phyloP scores from a whole-genome alignment of 2,888 invertebrate genomes.

The Zygogramma bicolorata region DNA sequence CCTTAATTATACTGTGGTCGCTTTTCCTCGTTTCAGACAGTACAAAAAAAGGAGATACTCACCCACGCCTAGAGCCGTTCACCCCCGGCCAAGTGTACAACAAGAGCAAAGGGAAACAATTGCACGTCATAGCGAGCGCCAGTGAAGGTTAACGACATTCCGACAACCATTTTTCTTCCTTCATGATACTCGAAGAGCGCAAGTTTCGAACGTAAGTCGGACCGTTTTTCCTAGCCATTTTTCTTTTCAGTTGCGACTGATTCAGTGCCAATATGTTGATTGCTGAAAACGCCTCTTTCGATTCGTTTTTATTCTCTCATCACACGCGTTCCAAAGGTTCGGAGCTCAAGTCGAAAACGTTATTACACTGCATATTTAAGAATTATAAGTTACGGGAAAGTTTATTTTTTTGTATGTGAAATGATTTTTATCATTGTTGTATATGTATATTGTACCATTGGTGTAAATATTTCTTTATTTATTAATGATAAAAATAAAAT shows the following conservation, averaged over 20 bases:
- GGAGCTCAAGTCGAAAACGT: neutral
- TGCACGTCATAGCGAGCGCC: slow-evolving; percentile 81
- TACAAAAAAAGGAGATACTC: slow-evolving; percentile 68
- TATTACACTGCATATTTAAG: neutral
- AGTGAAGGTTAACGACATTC: slow-evolving; percentile 49
- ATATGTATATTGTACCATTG: slow-evolving; percentile 52
- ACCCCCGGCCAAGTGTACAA: slow-evolving; percentile 94
- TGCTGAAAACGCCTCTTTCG: slow-evolving; percentile 33
- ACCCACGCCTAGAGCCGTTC: slow-evolving; percentile 88
- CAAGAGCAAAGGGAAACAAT: slow-evolving; percentile 89
- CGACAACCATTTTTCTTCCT: neutral
- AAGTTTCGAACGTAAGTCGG: neutral
- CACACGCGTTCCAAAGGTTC: neutral
- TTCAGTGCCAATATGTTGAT: slow-evolving; percentile 53
- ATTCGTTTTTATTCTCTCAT: neutral
- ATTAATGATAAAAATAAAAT: slow-evolving; percentile 50
- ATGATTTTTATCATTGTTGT: slow-evolving; percentile 29
- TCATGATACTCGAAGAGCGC: slow-evolving; percentile 8
- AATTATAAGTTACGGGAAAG: slow-evolving; percentile 19
- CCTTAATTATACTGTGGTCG: too few species aligned
- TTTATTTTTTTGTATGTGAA: slow-evolving; percentile 50
- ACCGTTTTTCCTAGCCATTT: slow-evolving; percentile 6
- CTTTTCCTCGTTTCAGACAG: slow-evolving; percentile 23
- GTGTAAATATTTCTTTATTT: slow-evolving; percentile 54
- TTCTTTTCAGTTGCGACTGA: slow-evolving; percentile 47